Evolutionary conservation across 2,797 vertebrate genomes (phyloP).

Genomic region (Tadarida brasiliensis): DNA sequence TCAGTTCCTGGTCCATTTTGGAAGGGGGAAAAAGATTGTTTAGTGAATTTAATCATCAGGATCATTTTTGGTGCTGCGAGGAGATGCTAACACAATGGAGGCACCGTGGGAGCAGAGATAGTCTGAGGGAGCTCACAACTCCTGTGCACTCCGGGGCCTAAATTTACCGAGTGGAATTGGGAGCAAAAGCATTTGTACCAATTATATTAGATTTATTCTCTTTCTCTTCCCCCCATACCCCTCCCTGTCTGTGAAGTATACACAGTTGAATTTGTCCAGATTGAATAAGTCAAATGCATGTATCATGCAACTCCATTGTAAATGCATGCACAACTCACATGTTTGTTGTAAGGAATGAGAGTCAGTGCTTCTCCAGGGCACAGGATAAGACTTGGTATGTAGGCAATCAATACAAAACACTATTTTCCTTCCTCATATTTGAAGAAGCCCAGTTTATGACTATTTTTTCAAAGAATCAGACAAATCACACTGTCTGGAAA

Average conservation of each 20-base stretch:
- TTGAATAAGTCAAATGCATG: neutral
- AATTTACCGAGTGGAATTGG: neutral
- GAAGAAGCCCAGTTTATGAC: neutral
- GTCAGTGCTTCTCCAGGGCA: neutral
- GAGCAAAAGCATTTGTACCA: neutral
- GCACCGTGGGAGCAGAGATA: accelerated
- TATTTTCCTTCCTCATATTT: neutral
- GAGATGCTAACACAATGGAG: neutral
- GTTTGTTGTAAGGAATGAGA: neutral
- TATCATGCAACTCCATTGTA: neutral
- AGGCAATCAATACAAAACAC: neutral
- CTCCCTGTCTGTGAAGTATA: neutral
- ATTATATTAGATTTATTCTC: neutral
- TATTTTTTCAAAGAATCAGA: neutral
- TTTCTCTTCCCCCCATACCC: neutral
- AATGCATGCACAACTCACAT: neutral
- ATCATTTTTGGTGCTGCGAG: neutral
- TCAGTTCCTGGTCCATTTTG: neutral
- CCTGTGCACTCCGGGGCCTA: neutral
- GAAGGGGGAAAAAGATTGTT: neutral
- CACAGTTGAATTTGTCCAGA: neutral
- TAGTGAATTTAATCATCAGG: neutral
- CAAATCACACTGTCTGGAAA: neutral
- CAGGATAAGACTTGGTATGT: neutral
- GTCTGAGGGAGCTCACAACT: neutral